These are phyloP conservation scores for Thomomys bottae DNA, from an alignment of 2,113 vertebrate species.

Conservation along the genomic window DNA sequence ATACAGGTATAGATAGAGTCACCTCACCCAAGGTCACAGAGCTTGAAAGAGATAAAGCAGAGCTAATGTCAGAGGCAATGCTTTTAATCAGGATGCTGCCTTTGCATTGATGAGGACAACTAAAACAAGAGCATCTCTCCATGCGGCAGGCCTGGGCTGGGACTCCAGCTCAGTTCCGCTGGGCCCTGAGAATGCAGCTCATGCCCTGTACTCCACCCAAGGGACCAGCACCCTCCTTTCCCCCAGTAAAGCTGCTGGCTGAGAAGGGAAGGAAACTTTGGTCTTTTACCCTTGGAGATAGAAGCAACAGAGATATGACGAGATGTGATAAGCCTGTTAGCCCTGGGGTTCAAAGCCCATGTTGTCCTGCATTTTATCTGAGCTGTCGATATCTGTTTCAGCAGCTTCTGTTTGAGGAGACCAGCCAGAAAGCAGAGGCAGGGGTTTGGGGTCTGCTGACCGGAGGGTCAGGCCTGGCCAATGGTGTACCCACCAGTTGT, in stretches of 20 bases:
- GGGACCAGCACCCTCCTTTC: neutral
- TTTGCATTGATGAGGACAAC: no score
- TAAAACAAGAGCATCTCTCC: neutral
- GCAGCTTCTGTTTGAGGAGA: slow-evolving; percentile 82
- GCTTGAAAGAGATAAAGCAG: neutral
- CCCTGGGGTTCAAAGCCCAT: slow-evolving; percentile 51
- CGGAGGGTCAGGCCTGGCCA: slow-evolving; percentile 62
- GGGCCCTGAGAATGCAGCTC: neutral
- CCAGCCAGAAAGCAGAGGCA: slow-evolving; percentile 27
- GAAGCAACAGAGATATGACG: slow-evolving; percentile 8
- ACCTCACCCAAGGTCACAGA: neutral
- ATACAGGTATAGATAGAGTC: no score
- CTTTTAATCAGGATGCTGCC: rapidly evolving
- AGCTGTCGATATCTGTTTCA: slow-evolving; percentile 67
- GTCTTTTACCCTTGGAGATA: neutral
- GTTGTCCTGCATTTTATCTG: slow-evolving; percentile 71
- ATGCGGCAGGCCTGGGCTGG: neutral
- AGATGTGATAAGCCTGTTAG: slow-evolving; percentile 40
- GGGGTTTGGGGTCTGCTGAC: slow-evolving; percentile 76
- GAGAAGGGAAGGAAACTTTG: neutral
- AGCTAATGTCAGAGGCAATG: neutral
- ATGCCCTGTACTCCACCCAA: rapidly evolving
- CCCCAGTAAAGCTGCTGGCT: neutral
- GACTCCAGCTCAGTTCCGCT: neutral
- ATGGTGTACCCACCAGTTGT: slow-evolving; percentile 69